Percentiles rank a stretch among this genome's conserved stretches.
phyloP scores from a whole-genome alignment of 2,113 vertebrate genomes.

The Larimichthys crocea region DNA sequence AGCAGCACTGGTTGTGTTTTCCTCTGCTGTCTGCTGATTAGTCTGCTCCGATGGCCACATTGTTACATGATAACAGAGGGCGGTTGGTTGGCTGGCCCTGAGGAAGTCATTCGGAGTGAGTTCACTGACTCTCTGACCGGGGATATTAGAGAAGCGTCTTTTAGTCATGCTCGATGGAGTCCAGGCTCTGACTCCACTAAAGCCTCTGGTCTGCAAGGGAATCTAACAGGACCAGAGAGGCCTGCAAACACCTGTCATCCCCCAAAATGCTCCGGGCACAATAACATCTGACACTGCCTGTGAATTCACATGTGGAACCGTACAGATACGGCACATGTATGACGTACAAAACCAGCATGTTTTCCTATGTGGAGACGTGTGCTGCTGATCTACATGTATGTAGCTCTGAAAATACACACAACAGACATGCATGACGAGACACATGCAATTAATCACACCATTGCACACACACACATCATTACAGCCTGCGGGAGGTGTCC shows the following conservation, averaged over 20 bases:
- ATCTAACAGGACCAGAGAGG: conserved; percentile 51
- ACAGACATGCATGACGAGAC: conserved; percentile 29
- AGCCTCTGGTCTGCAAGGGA: conserved; percentile 55
- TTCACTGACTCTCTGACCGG: conserved; percentile 62
- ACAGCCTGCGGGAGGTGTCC: conserved; percentile 54
- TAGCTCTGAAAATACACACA: conserved; percentile 44
- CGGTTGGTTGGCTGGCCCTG: conserved; percentile 47
- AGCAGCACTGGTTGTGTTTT: conserved; percentile 47
- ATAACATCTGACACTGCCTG: conserved; percentile 57
- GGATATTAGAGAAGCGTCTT: conserved; percentile 67
- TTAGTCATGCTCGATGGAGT: conserved; percentile 67
- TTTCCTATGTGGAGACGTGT: conserved; percentile 8
- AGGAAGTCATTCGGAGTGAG: conserved; percentile 66
- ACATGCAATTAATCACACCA: conserved; percentile 62
- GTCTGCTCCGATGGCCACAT: conserved; percentile 61
- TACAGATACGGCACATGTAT: conserved; percentile 2
- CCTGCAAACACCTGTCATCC: conserved; percentile 68
- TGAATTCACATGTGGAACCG: conserved; percentile 36
- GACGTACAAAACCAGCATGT: conserved; percentile 16
- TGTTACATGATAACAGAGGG: conserved; percentile 62
- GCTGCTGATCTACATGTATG: conserved; percentile 16
- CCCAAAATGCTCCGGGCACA: conserved; percentile 50
- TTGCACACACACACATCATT: conserved; percentile 20
- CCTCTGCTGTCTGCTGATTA: conserved; percentile 62
- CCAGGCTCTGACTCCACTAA: conserved; percentile 46